Evolutionary conservation across 2,797 vertebrate genomes (phyloP), one percentile per base, ranked within the genome.

Genomic region (Catostomus latipinnis): DNA sequence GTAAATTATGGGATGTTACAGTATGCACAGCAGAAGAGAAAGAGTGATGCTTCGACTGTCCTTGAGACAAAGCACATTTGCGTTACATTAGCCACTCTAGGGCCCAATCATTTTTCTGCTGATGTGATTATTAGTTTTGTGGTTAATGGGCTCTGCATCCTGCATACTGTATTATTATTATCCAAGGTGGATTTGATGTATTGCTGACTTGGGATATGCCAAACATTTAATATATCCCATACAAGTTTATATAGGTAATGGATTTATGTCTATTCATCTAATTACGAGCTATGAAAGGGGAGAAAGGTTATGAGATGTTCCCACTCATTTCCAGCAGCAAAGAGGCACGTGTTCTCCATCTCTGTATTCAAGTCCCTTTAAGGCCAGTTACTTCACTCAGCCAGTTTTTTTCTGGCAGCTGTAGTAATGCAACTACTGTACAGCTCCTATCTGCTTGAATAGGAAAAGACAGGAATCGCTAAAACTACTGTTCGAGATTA

Each of bases 111-210:
- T 34, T 34, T 81, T 79, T 83, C 65, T 82, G 75, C 71, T 87
- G 82, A 86, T 87, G 78, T 62, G 49, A 73, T 45, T 71, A 75
- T 84, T 81, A 65, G 76, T 77, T 77, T 87, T 81, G 76, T 87
- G 48, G 43, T 69, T 86, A 75, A 87, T 81, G 54, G 73, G 65
- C 84, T 72, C 66, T 53, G 46, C 81, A 63, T 86, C 74, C 61
- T 71, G 50, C 48, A 73, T 76, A 52, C 73, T 82, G 58, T 54
- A 71, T 62, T 75, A 50, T 62, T 75, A 50, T 57, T 18, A 63
- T 83, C 74, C 71, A 82, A 61, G 76, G 68, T 65, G 63, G 80
- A 80, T 85, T 78, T 84, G 83, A 88, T 86, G 81, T 82, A 90
- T 83, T 81, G 81, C 73, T 74, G 61, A 68, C 43, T 60, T 50